Conservation (phyloP, 2,113 vertebrate genomes). For the Carollia perspicillata region DNA sequence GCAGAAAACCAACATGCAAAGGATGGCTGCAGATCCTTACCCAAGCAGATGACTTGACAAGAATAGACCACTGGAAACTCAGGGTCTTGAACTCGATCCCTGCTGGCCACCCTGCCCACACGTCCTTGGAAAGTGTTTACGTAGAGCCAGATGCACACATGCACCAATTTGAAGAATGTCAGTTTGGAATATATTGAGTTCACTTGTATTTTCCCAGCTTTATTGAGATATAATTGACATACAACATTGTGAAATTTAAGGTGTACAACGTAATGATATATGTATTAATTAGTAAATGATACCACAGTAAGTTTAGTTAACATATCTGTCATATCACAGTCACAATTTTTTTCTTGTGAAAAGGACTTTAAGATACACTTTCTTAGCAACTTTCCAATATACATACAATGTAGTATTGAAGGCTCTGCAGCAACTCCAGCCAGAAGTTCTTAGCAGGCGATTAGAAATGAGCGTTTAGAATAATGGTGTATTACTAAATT, state of each 20-base stretch:
- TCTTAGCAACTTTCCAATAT: neutral
- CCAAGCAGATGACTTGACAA: neutral
- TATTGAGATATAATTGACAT: neutral
- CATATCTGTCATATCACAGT: neutral
- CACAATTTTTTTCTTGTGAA: neutral
- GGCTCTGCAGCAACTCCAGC: neutral
- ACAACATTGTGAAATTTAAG: neutral
- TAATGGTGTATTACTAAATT: neutral
- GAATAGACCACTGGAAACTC: neutral
- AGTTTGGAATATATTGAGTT: neutral
- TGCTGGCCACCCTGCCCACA: neutral
- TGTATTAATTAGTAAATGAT: neutral
- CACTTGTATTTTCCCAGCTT: conserved; percentile 9
- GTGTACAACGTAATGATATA: neutral
- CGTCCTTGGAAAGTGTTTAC: neutral
- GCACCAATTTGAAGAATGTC: neutral
- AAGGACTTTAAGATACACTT: neutral
- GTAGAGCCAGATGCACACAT: neutral
- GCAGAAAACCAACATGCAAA: neutral
- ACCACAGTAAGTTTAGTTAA: neutral
- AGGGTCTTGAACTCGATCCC: neutral
- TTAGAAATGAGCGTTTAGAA: neutral
- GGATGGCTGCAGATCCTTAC: neutral
- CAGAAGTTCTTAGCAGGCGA: conserved; percentile 24
- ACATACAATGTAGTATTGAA: neutral